Conservation (phyloP, 1,140 invertebrate species). For the Drosophila erecta region DNA sequence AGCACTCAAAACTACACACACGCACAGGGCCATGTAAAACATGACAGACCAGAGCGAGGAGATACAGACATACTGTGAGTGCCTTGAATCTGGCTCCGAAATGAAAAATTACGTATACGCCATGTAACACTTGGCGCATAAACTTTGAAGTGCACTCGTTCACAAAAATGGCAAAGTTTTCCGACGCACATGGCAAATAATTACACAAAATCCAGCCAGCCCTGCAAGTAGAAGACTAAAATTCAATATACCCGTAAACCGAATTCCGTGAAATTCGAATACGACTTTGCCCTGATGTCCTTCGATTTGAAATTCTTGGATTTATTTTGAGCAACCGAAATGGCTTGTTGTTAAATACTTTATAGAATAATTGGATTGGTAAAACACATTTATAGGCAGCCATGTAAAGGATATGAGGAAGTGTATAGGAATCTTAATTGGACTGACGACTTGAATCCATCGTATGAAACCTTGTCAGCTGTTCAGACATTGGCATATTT, state of each 20-base stretch:
- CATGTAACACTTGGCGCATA: constrained; percentile 56
- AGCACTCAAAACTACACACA: constrained; percentile 55
- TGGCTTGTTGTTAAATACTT: constrained; percentile 16
- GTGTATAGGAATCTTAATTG: constrained; percentile 25
- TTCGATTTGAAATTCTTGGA: constrained; percentile 23
- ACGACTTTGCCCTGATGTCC: not conserved
- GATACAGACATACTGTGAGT: constrained; percentile 26
- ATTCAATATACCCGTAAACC: constrained; percentile 31
- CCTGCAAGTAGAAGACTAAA: constrained; percentile 15
- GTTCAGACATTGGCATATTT: constrained; percentile 5
- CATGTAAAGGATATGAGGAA: constrained; percentile 15
- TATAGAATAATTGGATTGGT: constrained; percentile 11
- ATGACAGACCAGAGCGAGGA: constrained; percentile 51
- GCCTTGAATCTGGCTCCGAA: constrained; percentile 33
- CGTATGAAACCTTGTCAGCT: constrained; percentile 1
- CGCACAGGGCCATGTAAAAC: constrained; percentile 48
- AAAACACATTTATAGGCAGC: not conserved
- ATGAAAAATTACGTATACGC: constrained; percentile 75
- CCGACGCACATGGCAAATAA: constrained; percentile 56
- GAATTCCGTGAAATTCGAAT: constrained; percentile 18
- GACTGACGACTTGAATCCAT: constrained; percentile 5
- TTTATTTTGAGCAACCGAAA: not conserved
- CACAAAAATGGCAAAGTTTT: constrained; percentile 62
- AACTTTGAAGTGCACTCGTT: constrained; percentile 65
- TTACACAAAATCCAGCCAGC: constrained; percentile 22